Conservation (phyloP, 2,113 vertebrate genomes). For the Lichenostomus cassidix region DNA sequence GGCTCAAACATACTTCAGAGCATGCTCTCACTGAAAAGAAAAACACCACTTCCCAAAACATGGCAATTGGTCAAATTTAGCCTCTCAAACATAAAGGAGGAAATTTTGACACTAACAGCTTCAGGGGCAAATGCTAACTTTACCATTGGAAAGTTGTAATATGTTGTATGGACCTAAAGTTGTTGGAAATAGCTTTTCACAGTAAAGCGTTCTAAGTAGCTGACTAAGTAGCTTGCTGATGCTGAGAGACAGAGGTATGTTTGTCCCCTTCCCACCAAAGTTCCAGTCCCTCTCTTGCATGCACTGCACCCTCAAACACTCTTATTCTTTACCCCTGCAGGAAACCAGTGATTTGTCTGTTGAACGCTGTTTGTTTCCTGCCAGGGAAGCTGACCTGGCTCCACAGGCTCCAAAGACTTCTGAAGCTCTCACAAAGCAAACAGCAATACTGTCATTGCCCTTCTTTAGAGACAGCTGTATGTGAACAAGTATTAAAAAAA, state of each 20-base stretch:
- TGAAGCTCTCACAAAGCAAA: not conserved
- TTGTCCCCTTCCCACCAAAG: not conserved
- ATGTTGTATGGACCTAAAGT: not conserved
- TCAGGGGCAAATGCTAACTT: not conserved
- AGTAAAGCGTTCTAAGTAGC: not conserved
- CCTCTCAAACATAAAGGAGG: not conserved
- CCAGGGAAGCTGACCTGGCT: not conserved
- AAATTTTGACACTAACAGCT: not conserved
- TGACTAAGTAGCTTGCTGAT: not conserved
- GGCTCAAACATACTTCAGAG: not conserved
- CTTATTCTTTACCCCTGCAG: not conserved
- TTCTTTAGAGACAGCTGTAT: not conserved
- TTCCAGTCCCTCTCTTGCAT: not conserved
- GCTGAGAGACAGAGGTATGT: not conserved
- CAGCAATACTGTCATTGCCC: not conserved
- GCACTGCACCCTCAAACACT: not conserved
- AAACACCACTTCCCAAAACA: not conserved
- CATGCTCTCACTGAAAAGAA: not conserved
- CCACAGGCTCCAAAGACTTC: not conserved
- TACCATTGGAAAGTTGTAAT: not conserved
- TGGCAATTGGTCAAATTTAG: not conserved
- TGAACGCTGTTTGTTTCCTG: not conserved
- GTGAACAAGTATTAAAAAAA: not conserved
- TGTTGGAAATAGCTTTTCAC: not conserved
- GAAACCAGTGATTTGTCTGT: not conserved